Base-by-base conservation (phyloP, 2,888 invertebrate genomes). In the Enchytraeus crypticus region DNA sequence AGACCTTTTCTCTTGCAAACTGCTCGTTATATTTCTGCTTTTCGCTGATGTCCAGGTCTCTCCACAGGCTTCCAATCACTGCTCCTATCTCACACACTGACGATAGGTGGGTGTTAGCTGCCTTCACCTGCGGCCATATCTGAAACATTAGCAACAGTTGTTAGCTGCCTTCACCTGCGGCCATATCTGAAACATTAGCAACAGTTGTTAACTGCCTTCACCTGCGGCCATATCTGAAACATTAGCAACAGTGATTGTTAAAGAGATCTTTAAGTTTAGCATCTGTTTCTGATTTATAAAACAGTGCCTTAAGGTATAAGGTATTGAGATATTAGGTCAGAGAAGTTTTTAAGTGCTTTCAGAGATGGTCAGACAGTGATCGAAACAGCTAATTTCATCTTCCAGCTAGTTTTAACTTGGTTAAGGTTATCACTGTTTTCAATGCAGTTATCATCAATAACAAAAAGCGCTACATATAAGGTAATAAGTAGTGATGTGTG, bases 31-130 rank as follows among this genome's bases (percentile, higher is more conserved):
- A 67, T 46, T 62, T 60, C 32, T 68, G 64, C 58, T 69, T 69
- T 58, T 68, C 61, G 26, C 53, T 60, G 54, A 66, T 66, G 21
- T 54, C 58, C n/a, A 69, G 56, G 45, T 67, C 69, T 30, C 69
- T 57, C 69, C 69, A 69, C 62, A 69, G 67, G 51, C 61, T 60
- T 30, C 69, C 69, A 43, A 69, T 66, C n/a, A 66, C 63, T 11
- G 66, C 66, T 26, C 69, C 69, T 11, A 69, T 67, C 51, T 69
- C 69, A 56, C 67, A 68, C 38, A 69, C 69, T 18, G 69, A 67
- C 59, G 66, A 53, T 34, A 59, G 59, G 53, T 64, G 61, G 21
- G 60, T 59, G 53, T 69, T 65, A 29, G 64, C 62, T n/a, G 57
- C 66, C 43, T 69, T 69, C 53, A 69, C 69, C n/a, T 58, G 60